These are phyloP conservation scores for Catharus bicknelli DNA, from an alignment of 2,113 vertebrate genomes.

Conservation along the genomic window DNA sequence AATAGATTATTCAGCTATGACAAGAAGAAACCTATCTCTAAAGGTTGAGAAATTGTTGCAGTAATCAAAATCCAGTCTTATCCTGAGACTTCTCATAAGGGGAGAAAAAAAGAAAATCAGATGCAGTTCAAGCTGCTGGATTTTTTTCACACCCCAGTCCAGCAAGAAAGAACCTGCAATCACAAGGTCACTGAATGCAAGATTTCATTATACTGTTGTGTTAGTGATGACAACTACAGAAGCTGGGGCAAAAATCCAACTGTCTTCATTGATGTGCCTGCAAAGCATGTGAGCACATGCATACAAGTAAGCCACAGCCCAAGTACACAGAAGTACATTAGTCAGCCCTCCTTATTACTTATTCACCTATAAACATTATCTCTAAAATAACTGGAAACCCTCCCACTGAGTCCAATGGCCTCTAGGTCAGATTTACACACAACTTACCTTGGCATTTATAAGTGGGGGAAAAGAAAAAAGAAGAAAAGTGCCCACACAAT, in stretches of 20 bases:
- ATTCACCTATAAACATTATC: neutral
- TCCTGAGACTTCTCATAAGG: neutral
- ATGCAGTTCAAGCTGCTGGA: conserved; percentile 36
- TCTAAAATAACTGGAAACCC: neutral
- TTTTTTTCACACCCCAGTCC: conserved; percentile 43
- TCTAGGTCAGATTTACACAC: neutral
- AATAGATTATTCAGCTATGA: neutral
- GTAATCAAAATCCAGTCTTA: conserved; percentile 13
- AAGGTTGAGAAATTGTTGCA: neutral
- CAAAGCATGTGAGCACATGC: conserved; percentile 37
- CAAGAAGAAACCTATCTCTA: conserved; percentile 1
- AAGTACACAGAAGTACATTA: neutral
- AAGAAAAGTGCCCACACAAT: neutral
- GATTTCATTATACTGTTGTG: conserved; percentile 7
- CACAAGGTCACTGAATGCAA: conserved; percentile 22
- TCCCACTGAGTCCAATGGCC: neutral
- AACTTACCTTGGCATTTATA: neutral
- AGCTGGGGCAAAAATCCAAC: conserved; percentile 48
- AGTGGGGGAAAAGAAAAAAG: neutral
- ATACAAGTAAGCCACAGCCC: neutral
- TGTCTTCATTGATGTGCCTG: conserved; percentile 20
- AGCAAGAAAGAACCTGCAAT: conserved; percentile 51
- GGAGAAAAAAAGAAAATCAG: neutral
- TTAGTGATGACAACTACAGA: conserved; percentile 50
- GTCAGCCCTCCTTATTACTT: neutral